These are phyloP conservation scores for Phymatocera aterrima DNA, from an alignment of 2,888 invertebrate species.

Conservation along the genomic window DNA sequence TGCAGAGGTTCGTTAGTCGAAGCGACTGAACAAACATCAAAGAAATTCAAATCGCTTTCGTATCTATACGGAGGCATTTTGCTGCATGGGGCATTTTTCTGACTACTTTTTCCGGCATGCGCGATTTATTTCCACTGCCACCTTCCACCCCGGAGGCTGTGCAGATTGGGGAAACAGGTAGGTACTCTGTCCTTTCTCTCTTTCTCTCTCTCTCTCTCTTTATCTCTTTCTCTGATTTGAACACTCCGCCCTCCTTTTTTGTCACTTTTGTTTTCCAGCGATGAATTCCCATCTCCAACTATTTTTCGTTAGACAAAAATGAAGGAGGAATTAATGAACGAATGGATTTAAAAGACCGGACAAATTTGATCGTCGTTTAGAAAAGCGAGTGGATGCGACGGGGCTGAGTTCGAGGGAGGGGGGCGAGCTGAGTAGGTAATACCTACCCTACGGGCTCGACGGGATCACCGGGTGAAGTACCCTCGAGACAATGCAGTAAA, in stretches of 20 bases:
- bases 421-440: not conserved
- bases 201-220: no score
- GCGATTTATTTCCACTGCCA: no score
- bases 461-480: not conserved
- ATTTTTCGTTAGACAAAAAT: no score
- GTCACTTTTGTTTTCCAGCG: no score
- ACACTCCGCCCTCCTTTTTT: no score
- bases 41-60: conserved; percentile 50
- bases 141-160: no score
- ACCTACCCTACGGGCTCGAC: not conserved
- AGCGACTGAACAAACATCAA: conserved; percentile 57
- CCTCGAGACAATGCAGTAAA: conserved; percentile 20
- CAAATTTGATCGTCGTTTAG: not conserved
- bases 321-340: not conserved
- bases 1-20: conserved; percentile 63
- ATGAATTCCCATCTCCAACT: no score
- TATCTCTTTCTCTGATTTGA: no score
- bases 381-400: not conserved
- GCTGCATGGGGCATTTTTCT: not conserved
- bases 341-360: not conserved
- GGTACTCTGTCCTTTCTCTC: no score
- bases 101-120: no score
- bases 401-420: not conserved
- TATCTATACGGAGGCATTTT: not conserved
- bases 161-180: no score